Percentiles rank a stretch among this genome's conserved stretches.
These are phyloP conservation scores for Poeciliopsis paucimaculata DNA, from an alignment of 2,797 vertebrate genomes.

Conservation along the genomic window DNA sequence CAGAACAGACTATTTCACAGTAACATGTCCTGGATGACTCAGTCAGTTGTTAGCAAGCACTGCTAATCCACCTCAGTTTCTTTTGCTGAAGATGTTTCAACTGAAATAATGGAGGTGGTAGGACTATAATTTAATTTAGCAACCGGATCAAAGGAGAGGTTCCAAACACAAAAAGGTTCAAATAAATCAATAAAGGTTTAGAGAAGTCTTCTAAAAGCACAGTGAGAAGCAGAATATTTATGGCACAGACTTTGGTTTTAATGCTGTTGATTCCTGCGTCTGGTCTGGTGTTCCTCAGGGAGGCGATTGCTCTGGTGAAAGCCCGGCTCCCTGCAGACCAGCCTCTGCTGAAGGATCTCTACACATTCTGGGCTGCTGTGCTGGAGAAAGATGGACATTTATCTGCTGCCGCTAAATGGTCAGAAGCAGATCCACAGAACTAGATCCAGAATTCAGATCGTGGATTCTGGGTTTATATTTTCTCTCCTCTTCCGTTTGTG, in stretches of 20 bases:
- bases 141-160: not conserved
- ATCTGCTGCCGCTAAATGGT: conserved; percentile 94
- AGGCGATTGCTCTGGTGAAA: conserved; percentile 91
- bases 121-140: not conserved
- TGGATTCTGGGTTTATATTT: not conserved
- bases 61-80: not conserved
- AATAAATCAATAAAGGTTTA: not conserved
- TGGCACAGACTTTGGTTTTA: not conserved
- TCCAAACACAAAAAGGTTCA: not conserved
- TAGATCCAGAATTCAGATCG: not conserved
- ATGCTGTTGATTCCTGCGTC: not conserved
- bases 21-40: not conserved
- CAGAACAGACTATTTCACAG: not conserved
- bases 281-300: conserved; percentile 75
- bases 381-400: conserved; percentile 96
- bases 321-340: conserved; percentile 89
- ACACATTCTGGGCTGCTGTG: conserved; percentile 87
- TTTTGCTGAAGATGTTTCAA: not conserved
- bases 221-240: not conserved
- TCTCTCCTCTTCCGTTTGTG: not conserved
- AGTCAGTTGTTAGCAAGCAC: not conserved
- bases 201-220: not conserved
- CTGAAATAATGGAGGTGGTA: not conserved
- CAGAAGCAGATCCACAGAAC: conserved; percentile 14
- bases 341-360: conserved; percentile 87